A percentile compares a stretch with the other conserved stretches of the same genome.
phyloP scores from a whole-genome alignment of 2,888 invertebrate species.

The Malthinus flaveolus region DNA sequence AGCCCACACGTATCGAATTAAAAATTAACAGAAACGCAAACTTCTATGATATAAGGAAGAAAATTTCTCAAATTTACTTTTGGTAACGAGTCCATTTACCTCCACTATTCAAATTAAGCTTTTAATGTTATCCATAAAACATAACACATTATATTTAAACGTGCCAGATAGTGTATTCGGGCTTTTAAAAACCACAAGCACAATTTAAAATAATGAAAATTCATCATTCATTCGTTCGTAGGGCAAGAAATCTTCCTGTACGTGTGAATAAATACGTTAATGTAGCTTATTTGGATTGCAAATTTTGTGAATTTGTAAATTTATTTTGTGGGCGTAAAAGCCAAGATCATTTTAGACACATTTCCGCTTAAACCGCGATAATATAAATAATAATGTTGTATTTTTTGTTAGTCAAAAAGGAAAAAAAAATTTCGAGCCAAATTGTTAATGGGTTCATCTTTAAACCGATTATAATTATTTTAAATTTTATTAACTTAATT shows the following conservation, averaged over 20 bases:
- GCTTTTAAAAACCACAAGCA: neutral
- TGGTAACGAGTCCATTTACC: neutral
- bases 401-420: neutral
- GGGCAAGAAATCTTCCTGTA: constrained; percentile 14
- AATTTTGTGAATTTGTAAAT: constrained; percentile 29
- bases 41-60: too few species aligned
- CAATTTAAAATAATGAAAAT: constrained; percentile 10
- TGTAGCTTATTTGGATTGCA: constrained; percentile 37
- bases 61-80: too few species aligned
- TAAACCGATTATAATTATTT: too few species aligned
- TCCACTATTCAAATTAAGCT: too few species aligned
- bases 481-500: constrained; percentile 1
- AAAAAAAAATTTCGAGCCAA: too few species aligned
- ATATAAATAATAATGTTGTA: constrained; percentile 10
- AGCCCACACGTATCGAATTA: too few species aligned
- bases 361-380: constrained; percentile 5
- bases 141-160: too few species aligned
- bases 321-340: constrained; percentile 18
- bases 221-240: constrained; percentile 12
- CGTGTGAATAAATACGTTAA: constrained; percentile 36
- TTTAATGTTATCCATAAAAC: too few species aligned
- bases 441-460: too few species aligned
- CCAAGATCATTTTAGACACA: constrained; percentile 26
- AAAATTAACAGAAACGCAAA: too few species aligned
- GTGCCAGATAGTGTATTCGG: too few species aligned